These are phyloP conservation scores for Drosophila tropicalis DNA, from an alignment of 1,140 invertebrate species.

Conservation along the genomic window DNA sequence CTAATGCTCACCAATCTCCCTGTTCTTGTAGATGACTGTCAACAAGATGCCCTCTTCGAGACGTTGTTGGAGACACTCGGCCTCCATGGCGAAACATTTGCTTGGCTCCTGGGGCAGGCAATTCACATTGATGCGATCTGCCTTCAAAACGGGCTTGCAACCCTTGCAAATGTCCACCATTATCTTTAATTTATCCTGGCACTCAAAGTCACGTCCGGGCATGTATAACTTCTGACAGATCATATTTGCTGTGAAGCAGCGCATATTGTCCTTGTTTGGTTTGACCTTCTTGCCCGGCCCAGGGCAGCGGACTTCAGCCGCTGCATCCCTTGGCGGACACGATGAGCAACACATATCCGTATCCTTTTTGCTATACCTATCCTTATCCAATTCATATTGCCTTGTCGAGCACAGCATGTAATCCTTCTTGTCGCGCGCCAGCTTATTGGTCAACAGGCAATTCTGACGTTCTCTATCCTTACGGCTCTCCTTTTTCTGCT, in stretches of 20 bases:
- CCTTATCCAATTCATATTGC: conserved; percentile 4
- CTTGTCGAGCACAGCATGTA: conserved; percentile 54
- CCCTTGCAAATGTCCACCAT: conserved; percentile 37
- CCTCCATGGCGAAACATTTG: conserved; percentile 38
- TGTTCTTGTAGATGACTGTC: conserved; percentile 42
- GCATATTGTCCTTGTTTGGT: conserved; percentile 8
- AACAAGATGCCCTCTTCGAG: conserved; percentile 50
- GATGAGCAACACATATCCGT: conserved; percentile 44
- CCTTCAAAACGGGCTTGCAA: conserved; percentile 38
- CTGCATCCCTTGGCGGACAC: conserved; percentile 26
- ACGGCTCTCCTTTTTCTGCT: conserved; percentile 24
- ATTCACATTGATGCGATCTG: conserved; percentile 56
- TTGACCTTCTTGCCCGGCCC: conserved; percentile 45
- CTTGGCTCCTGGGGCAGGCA: conserved; percentile 31
- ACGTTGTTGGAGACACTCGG: conserved; percentile 49
- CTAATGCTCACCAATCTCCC: conserved; percentile 52
- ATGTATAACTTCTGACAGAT: conserved; percentile 52
- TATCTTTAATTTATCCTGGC: conserved; percentile 22
- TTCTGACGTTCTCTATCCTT: conserved; percentile 33
- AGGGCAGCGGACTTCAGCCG: conserved; percentile 15
- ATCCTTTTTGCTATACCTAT: conserved; percentile 28
- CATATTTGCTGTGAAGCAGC: conserved; percentile 48
- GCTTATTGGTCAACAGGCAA: conserved; percentile 38
- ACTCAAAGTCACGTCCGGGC: conserved; percentile 58
- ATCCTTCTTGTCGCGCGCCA: conserved; percentile 29